Evolutionary conservation across 2,113 vertebrate species (phyloP).

Genomic region (Sturnus vulgaris): DNA sequence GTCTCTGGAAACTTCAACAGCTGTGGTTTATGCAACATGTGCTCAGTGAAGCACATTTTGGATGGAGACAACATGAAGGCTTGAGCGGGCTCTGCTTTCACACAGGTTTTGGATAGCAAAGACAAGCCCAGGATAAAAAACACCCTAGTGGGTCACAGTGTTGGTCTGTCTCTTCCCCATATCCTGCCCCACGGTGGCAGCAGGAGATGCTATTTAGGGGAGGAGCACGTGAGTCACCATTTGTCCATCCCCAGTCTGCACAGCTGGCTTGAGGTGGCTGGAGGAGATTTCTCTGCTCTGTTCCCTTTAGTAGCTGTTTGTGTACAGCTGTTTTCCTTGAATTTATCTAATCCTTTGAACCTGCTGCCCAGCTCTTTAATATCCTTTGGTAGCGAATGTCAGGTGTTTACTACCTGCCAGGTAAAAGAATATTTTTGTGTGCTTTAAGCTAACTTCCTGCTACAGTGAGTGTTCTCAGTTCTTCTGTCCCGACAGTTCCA

Average conservation of each 20-base stretch:
- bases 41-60: not conserved
- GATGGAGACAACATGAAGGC: not conserved
- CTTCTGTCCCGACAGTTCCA: not conserved
- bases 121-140: not conserved
- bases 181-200: not conserved
- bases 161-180: not conserved
- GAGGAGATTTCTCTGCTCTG: not conserved
- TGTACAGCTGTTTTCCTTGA: not conserved
- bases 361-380: not conserved
- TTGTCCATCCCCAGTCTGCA: not conserved
- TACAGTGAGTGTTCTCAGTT: not conserved
- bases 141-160: not conserved
- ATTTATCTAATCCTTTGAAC: not conserved
- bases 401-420: not conserved
- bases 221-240: accelerated
- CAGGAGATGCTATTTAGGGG: not conserved
- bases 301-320: not conserved
- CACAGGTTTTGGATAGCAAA: not conserved
- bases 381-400: not conserved
- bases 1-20: not conserved
- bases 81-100: not conserved
- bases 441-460: not conserved
- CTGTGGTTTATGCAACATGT: not conserved
- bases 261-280: not conserved
- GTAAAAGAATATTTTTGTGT: not conserved